phyloP scores from a whole-genome alignment of 2,113 vertebrate genomes.

The Engystomops pustulosus region DNA sequence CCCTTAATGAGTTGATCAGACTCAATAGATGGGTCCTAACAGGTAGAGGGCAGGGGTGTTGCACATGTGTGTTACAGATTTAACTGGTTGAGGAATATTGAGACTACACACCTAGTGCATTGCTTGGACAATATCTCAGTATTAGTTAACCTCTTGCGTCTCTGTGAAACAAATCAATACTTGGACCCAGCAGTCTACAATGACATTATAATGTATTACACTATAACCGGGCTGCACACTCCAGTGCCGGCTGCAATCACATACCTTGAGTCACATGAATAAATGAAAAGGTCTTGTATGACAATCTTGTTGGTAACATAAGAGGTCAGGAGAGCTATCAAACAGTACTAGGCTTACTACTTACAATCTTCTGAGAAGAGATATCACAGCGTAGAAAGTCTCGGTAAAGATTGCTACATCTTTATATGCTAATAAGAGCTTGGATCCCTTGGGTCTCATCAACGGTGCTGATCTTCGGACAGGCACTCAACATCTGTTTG shows the following conservation, averaged over 20 bases:
- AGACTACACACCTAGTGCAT: too few relatives aligned
- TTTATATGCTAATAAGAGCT: constrained; percentile 8
- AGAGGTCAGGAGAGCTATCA: not conserved
- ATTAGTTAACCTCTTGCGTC: not conserved
- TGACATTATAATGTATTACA: not conserved
- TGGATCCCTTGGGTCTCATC: constrained; percentile 4
- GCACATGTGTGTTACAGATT: too few relatives aligned
- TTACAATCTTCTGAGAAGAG: too few relatives aligned
- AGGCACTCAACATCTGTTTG: not conserved
- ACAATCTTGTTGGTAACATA: not conserved
- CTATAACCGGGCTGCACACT: not conserved
- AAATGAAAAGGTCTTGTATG: constrained; percentile 4
- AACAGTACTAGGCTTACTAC: not conserved
- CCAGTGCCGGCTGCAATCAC: not conserved
- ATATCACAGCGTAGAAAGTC: too few relatives aligned
- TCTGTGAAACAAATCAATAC: not conserved
- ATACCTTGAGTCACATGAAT: not conserved
- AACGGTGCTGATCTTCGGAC: not conserved
- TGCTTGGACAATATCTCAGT: too few relatives aligned
- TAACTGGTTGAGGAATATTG: too few relatives aligned
- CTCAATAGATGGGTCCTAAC: too few relatives aligned
- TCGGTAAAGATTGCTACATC: too few relatives aligned
- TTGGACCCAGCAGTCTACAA: not conserved
- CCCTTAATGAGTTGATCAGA: too few relatives aligned
- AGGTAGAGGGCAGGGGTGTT: too few relatives aligned